Base-by-base conservation (phyloP, 2,113 vertebrate species). In the Morone saxatilis region DNA sequence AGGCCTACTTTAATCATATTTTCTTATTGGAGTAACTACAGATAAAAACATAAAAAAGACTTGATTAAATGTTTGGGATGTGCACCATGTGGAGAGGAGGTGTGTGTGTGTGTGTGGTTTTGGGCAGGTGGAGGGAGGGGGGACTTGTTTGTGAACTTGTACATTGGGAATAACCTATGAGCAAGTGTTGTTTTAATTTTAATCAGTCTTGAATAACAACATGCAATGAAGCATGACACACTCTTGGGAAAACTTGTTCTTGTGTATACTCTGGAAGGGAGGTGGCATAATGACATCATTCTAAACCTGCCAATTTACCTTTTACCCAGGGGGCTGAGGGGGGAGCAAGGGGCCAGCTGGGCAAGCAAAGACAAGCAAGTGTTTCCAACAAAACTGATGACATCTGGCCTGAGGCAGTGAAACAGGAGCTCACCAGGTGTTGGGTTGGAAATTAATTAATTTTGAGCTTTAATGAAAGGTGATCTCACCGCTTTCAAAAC, bases 341-440 rank as follows among this genome's bases (percentile, higher is more conserved):
- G 61, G 88, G 63, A 90, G 72, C 78, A 48, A 19, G 22, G 53
- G 85, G 51, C 68, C 74, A 65, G 60, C 60, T 76, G 90, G 91
- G 88, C 95, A 90, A 91, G 94, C 86, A 85, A 88, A 70, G 89
- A 89, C 95, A 94, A 86, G 94, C 73, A 93, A 90, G 54, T 90
- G 90, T 94, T 94, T 95, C 80, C 86, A n/a, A 71, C 43, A 69
- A 56, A 69, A 89, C 69, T 84, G 85, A 90, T 87, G 78, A 92
- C 87, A 91, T 86, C 77, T 71, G 14, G 78, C 89, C 86, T 22
- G 45, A 84, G 79, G 89, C 76, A 7, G 5, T 61, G 59, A 78
- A 72, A 68, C 60, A 70, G 20, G 20, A 36, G 62, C 53, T 88
- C 78, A 87, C 76, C 94, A 92, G 92, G 86, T 95, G 93, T 79